phyloP scores from a whole-genome alignment of 1,140 invertebrate genomes.

The Pseudomyrmex cubaensis region DNA sequence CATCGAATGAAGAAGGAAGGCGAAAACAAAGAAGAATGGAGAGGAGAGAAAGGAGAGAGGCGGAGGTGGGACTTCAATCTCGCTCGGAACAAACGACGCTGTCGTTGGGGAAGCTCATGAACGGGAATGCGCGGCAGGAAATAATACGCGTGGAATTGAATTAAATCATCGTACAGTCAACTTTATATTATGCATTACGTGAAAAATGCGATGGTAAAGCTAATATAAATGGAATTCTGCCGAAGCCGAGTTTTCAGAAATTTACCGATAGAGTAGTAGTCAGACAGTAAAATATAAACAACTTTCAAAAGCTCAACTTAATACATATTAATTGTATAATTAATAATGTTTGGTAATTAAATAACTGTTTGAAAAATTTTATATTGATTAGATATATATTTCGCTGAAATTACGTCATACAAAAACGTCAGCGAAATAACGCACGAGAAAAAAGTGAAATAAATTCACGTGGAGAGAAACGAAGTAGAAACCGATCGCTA shows the following conservation, averaged over 20 bases:
- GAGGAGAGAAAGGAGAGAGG: slow-evolving; percentile 43
- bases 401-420: not conserved
- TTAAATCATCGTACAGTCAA: slow-evolving; percentile 45
- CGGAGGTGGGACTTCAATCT: slow-evolving; percentile 38
- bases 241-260: not conserved
- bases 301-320: not conserved
- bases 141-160: slow-evolving; percentile 52
- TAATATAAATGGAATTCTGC: not conserved
- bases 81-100: slow-evolving; percentile 52
- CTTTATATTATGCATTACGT: slow-evolving; percentile 9
- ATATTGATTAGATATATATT: too few relatives aligned
- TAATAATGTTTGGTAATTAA: too few relatives aligned
- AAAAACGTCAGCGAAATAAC: not conserved
- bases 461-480: not conserved
- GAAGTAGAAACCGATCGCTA: slow-evolving; percentile 32
- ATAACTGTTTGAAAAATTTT: too few relatives aligned
- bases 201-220: not conserved
- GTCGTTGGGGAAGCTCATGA: slow-evolving; percentile 48
- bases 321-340: not conserved
- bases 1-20: slow-evolving; percentile 65
- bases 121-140: slow-evolving; percentile 25
- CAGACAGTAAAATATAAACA: slow-evolving; percentile 3
- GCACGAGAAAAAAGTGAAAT: not conserved
- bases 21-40: slow-evolving; percentile 56
- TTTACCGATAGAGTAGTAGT: not conserved